A percentile compares a stretch with the other conserved stretches of the same genome.
These are phyloP conservation scores for Platichthys flesus DNA, from an alignment of 2,113 vertebrate genomes.

Conservation along the genomic window DNA sequence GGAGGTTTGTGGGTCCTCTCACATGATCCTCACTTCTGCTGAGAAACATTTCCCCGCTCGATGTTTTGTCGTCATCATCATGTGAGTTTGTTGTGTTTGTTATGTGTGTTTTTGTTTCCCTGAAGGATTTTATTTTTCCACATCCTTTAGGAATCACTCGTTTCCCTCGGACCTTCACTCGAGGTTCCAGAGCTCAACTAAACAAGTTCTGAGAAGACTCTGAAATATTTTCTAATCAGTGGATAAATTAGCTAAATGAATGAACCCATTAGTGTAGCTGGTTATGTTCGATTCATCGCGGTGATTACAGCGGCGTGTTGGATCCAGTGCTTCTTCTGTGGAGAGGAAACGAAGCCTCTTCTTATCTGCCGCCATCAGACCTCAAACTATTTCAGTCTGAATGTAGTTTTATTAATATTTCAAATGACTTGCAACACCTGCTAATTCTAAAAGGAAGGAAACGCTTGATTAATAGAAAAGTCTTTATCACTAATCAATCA, in stretches of 20 bases:
- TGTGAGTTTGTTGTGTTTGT: too few relatives aligned
- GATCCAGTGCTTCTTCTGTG: neutral
- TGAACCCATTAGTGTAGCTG: slow-evolving; percentile 41
- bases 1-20: too few relatives aligned
- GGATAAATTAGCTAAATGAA: slow-evolving; percentile 50
- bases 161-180: neutral
- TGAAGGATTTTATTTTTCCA: neutral
- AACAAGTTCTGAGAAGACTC: slow-evolving; percentile 12
- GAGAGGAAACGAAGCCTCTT: neutral
- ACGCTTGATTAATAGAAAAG: too few relatives aligned
- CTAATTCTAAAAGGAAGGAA: too few relatives aligned
- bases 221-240: slow-evolving; percentile 46
- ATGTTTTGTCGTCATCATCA: too few relatives aligned
- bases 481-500: too few relatives aligned
- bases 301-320: slow-evolving; percentile 13
- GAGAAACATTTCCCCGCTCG: too few relatives aligned
- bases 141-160: slow-evolving; percentile 4
- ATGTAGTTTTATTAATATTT: too few relatives aligned
- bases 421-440: too few relatives aligned
- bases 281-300: slow-evolving; percentile 23
- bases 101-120: neutral
- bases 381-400: too few relatives aligned
- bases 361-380: too few relatives aligned
- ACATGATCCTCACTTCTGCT: too few relatives aligned
- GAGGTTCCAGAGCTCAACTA: slow-evolving; percentile 1